Evolutionary conservation across 2,113 vertebrate species (phyloP).

Genomic region (Gambusia holbrooki): DNA sequence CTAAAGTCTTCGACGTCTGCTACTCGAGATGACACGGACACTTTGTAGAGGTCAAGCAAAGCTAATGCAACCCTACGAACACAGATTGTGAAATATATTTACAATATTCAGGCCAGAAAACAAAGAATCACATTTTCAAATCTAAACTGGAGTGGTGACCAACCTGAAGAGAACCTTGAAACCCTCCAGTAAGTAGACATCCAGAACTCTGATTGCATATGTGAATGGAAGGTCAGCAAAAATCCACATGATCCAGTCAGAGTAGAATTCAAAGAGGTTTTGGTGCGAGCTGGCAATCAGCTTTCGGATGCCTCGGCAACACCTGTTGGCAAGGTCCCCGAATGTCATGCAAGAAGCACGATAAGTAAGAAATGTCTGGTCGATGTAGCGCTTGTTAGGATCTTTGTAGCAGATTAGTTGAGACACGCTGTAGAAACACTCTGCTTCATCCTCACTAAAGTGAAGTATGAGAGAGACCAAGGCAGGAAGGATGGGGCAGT

Average conservation of each 20-base stretch:
- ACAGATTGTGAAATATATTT: background rate
- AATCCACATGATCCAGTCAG: conserved; percentile 88
- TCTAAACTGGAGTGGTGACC: background rate
- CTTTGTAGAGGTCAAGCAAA: conserved; percentile 84
- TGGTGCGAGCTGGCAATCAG: conserved; percentile 84
- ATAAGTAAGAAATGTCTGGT: conserved; percentile 87
- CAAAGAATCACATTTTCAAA: background rate
- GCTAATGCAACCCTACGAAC: conserved; percentile 83
- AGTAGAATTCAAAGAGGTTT: conserved; percentile 88
- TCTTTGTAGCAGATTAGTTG: conserved; percentile 83
- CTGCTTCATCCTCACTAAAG: conserved; percentile 86
- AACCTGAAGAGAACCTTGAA: conserved; percentile 89
- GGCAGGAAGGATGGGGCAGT: conserved; percentile 84
- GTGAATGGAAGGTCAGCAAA: conserved; percentile 87
- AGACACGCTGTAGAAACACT: conserved; percentile 85
- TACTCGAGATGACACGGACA: conserved; percentile 74
- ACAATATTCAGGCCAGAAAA: background rate
- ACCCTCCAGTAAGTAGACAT: conserved; percentile 87
- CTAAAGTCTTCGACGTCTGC: conserved; percentile 80
- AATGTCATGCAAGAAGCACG: conserved; percentile 89
- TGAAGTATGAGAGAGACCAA: conserved; percentile 86
- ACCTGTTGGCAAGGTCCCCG: conserved; percentile 87
- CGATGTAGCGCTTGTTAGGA: conserved; percentile 84
- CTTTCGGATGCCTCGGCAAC: conserved; percentile 85
- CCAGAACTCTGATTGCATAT: conserved; percentile 84